These are phyloP conservation scores for Hydrozoanthus gracilis DNA, from an alignment of 92 coral and sea anemone genomes.

Conservation along the genomic window DNA sequence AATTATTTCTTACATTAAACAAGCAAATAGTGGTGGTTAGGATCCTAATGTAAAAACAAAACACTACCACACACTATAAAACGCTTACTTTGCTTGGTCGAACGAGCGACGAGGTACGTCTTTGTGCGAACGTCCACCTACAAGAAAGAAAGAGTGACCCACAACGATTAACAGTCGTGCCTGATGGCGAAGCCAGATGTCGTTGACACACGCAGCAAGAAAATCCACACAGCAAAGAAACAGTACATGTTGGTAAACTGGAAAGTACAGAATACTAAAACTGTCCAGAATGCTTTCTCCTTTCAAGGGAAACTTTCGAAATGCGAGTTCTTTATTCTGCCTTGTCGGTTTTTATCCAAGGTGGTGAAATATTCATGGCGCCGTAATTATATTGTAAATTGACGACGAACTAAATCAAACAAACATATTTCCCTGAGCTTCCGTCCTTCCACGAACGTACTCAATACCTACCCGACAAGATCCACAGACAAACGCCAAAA, in stretches of 20 bases:
- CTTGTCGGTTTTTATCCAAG: conserved; percentile 64
- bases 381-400: conserved; percentile 98
- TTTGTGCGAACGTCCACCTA: conserved; percentile 54
- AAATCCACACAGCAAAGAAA: conserved; percentile 16
- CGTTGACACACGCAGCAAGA: conserved; percentile 7
- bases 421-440: conserved; percentile 72
- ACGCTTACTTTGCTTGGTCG: conserved; percentile 74
- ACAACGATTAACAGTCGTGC: conserved; percentile 38
- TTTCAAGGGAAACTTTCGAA: conserved; percentile 19
- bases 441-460: conserved; percentile 35
- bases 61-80: conserved; percentile 68
- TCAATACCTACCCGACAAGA: conserved; percentile 71
- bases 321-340: conserved; percentile 4
- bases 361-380: conserved; percentile 97
- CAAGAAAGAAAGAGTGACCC: conserved; percentile 55
- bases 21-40: conserved; percentile 88
- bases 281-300: conserved; percentile 21
- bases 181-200: conserved; percentile 47
- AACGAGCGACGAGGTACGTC: conserved; percentile 68
- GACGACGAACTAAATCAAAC: conserved; percentile 94
- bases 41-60: conserved; percentile 92
- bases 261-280: background rate
- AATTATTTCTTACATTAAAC: conserved; percentile 97
- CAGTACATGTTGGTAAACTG: background rate
- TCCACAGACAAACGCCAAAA: conserved; percentile 61